Evolutionary conservation across 2,113 vertebrate genomes (phyloP).

Genomic region (Glaucomys volans): DNA sequence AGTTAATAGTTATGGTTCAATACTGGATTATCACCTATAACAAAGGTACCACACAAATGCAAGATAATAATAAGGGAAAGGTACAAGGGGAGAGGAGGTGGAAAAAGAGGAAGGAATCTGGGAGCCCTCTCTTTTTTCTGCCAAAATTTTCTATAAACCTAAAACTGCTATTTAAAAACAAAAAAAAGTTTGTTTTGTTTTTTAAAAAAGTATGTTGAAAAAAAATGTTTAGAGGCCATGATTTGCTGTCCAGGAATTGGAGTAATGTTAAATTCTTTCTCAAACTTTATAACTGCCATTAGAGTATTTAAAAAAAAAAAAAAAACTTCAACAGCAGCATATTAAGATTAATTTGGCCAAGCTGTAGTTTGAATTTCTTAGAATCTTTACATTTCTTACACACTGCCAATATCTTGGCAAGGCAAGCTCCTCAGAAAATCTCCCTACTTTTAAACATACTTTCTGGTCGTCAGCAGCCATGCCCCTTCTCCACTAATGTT

Average conservation of each 20-base stretch:
- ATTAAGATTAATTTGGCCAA: constrained; percentile 46
- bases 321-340: constrained; percentile 36
- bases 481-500: not conserved
- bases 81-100: fast-evolving
- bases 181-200: too few relatives aligned
- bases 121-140: not conserved
- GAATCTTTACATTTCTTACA: constrained; percentile 72
- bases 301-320: not conserved
- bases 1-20: not conserved
- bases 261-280: not conserved
- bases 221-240: not conserved
- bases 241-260: constrained; percentile 10
- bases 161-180: not conserved
- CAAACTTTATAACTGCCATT: not conserved
- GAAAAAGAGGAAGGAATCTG: not conserved
- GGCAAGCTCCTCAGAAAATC: not conserved
- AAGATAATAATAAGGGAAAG: not conserved
- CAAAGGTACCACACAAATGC: not conserved
- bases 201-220: not conserved
- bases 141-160: not conserved
- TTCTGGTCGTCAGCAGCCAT: not conserved
- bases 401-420: constrained; percentile 24
- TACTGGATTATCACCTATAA: not conserved
- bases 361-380: constrained; percentile 26
- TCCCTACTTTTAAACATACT: not conserved